A percentile compares a stretch with the other conserved stretches of the same genome.
Conservation (phyloP, 2,797 vertebrate species). For the Sebastes itinus region DNA sequence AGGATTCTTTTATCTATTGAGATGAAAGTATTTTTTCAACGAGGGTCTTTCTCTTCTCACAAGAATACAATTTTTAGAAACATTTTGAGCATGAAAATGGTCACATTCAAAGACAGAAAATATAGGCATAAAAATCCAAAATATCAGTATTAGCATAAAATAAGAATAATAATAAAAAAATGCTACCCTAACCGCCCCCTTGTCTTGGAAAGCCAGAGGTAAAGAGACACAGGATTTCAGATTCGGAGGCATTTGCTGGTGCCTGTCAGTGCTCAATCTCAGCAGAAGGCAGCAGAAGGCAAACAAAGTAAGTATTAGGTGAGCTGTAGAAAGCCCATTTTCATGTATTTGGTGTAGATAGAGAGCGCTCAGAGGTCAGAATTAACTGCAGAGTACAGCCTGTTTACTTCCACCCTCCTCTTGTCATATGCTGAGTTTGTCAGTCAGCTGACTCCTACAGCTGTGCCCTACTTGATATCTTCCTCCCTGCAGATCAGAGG, state of each 20-base stretch:
- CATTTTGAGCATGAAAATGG: too few relatives aligned
- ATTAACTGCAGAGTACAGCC: constrained; percentile 28
- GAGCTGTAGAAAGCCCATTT: constrained; percentile 35
- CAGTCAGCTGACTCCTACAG: constrained; percentile 34
- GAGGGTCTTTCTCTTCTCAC: too few relatives aligned
- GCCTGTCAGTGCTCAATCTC: background rate
- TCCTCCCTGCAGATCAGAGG: constrained; percentile 16
- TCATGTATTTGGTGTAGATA: background rate
- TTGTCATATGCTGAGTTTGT: constrained; percentile 43
- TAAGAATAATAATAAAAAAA: background rate
- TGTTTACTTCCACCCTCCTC: background rate
- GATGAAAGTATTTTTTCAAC: too few relatives aligned
- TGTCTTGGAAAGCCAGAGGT: background rate
- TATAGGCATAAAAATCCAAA: background rate
- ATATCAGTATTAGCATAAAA: background rate
- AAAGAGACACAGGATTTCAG: background rate
- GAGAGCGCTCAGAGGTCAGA: constrained; percentile 49
- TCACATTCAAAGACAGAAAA: background rate
- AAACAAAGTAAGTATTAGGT: constrained; percentile 24
- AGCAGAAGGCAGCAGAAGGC: constrained; percentile 8
- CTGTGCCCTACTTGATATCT: constrained; percentile 18
- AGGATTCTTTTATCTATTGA: background rate
- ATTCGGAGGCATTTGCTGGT: background rate
- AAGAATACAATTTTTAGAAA: too few relatives aligned
- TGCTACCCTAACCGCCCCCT: background rate